These are phyloP conservation scores for Tetragnatha montana DNA, from an alignment of 2,888 invertebrate genomes.

Conservation along the genomic window DNA sequence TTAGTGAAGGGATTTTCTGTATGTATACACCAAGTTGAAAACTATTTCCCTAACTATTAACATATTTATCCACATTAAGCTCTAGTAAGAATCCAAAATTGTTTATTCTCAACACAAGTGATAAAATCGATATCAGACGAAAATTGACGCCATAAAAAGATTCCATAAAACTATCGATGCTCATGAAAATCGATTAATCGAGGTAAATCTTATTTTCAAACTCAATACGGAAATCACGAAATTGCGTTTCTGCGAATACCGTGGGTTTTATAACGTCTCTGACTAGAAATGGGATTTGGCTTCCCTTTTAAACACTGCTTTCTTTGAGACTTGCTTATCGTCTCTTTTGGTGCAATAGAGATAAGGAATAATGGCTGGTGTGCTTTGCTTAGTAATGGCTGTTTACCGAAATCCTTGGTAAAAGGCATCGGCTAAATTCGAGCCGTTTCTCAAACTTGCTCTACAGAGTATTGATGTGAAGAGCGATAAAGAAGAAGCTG, in stretches of 20 bases:
- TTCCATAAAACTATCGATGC: neutral
- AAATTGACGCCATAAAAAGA: neutral
- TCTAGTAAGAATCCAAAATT: neutral
- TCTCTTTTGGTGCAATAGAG: conserved; percentile 5
- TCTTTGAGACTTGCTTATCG: conserved; percentile 1
- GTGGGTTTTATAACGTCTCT: neutral
- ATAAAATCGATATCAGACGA: neutral
- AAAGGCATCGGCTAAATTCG: neutral
- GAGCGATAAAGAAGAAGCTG: neutral
- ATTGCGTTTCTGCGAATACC: neutral
- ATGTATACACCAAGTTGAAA: neutral
- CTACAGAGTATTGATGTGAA: neutral
- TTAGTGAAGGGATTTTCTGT: neutral
- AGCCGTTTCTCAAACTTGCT: neutral
- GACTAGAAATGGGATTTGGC: neutral
- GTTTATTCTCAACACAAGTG: neutral
- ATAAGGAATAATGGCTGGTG: conserved; percentile 26
- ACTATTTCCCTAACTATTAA: neutral
- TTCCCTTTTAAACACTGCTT: neutral
- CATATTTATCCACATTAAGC: neutral
- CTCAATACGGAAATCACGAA: neutral
- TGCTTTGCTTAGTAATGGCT: conserved; percentile 33
- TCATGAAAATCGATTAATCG: neutral
- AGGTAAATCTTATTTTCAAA: neutral
- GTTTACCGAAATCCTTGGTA: conserved; percentile 23